Base-by-base conservation (phyloP, 2,888 invertebrate species). In the Argyra leucocephala region DNA sequence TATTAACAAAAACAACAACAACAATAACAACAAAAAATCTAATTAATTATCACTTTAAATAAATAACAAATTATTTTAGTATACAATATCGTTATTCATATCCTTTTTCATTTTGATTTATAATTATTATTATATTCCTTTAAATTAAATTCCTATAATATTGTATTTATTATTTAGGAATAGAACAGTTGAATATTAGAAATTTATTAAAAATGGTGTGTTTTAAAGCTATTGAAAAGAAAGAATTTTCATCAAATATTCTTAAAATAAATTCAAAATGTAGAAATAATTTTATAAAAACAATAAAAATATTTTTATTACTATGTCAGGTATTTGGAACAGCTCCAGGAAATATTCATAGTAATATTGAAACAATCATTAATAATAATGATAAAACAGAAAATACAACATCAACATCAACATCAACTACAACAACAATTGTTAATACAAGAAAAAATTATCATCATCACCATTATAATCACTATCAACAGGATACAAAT, bases 261-360 rank as follows among this genome's bases (percentile, higher is more conserved):
- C 10, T 18, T 48, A 48, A 48, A 18, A 18, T 5, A 48, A 18
- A 48, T 18, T 2, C 12, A 48, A 48, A 48, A 15, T 18, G 5
- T n/a, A 15, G 18, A 48, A 48, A 48, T n/a, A 59, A 59, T 59
- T 59, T 23, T 23, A 23, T 59, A 18, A 23, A 23, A 24, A 59
- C 23, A 15, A 59, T 59, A 3, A 10, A 12, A 59, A 18, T n/a
- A 12, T 59, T 59, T 59, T 23, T 59, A 59, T 23, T 59, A 59
- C 12, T 59, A 59, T 59, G 59, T 59, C 59, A 59, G 18, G 23
- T 59, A 59, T 59, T 59, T 59, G 22, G 59, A n/a, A 9, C 59
- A 59, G 59, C 59, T 18, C 23, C 59, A 59, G 18, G 12, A 23
- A 59, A 59, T 59, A 6, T 23, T 22, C 22, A 58, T 18, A 59